Evolutionary conservation across 2,888 invertebrate species (phyloP), one percentile per base, ranked within the genome.

Genomic region (Priocnemis perturbator): DNA sequence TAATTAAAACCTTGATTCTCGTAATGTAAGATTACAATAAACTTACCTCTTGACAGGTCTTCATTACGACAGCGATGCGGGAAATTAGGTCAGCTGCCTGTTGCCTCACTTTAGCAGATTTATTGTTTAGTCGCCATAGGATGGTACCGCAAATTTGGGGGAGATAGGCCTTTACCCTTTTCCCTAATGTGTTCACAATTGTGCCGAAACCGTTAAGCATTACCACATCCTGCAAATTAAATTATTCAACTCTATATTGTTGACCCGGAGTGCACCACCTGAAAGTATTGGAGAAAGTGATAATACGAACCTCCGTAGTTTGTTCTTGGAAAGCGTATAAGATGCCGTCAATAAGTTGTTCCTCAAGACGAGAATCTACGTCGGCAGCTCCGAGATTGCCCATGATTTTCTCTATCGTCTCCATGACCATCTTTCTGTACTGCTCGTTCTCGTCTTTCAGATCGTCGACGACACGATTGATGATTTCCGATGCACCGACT

Each of bases 81-180:
- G 99, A 98, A 85, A 99, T 99, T 77, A 99, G 93, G 91, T 99
- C 99, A 0, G 99, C 99, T 0, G 99, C 99, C 90, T 99, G 99
- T 88, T 99, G 99, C 64, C 99, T 93, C 9, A 97, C 99, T 91
- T 99, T 99, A 0, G 99, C 99, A 0, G 98, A 98, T 91, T 99
- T 99, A 89, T 99, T 99, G 91, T 99, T 99, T 88, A 99, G 93
- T 74, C 99, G 93, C 99, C 99, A 99, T 60, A 99, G 91, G 85
- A 99, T 99, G 0, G 99, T 99, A 92, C 99, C 99, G 88, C 99
- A 99, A 86, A 99, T 99, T 91, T 99, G 99, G 0, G 99, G 99
- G 82, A 99, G 90, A 89, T 99, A 99, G 0, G 99, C 97, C 89
- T 99, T 99, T 4, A 99, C 98, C 48, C 99, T 92, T 90, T 98